Evolutionary conservation across 2,888 invertebrate species (phyloP), one percentile per base, ranked within the genome.

Genomic region (Phytoseiulus persimilis): DNA sequence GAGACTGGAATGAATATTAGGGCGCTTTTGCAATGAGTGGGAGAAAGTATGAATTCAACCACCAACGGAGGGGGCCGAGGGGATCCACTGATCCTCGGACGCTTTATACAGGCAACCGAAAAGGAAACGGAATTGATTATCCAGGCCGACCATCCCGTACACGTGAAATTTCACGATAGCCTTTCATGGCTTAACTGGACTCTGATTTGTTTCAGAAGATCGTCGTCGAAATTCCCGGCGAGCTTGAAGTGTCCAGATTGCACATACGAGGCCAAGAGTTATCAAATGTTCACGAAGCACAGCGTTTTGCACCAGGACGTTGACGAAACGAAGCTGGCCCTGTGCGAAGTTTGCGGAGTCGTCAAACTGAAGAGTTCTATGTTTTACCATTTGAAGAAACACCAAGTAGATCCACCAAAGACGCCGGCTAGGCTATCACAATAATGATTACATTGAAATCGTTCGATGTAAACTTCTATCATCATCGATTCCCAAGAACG

Each of bases 241-340:
- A 65, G 28, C 18, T 65, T 65, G 65, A 87, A 87, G 45, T 87
- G 87, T 87, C 87, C 87, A 28, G 87, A 87, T 45, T 87, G 87
- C 87, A 87, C 87, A n/a, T 87, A 87, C 33, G 87, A 39, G 87
- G 87, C 87, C 33, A 87, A 87, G 87, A 87, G 87, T 87, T 45
- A 87, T 32, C 32, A 39, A 28, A 87, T 87, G 87, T 87, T 87
- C 33, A 45, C 32, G 23, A 87, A 87, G 33, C 87, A 87, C 32
- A 45, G 32, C n/a, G 45, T 33, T 45, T 0, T 87, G 87, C 87
- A 87, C 23, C 32, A 33, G n/a, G 45, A 45, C 31, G 32, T 33
- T 32, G 87, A 87, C 32, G 87, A 87, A 32, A 33, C 87, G 39
- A 87, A 87, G 87, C 33, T 87, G 33, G 87, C 87, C 33, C 32